These are phyloP conservation scores for Diaperis boleti DNA, from an alignment of 2,888 invertebrate species.

Conservation along the genomic window DNA sequence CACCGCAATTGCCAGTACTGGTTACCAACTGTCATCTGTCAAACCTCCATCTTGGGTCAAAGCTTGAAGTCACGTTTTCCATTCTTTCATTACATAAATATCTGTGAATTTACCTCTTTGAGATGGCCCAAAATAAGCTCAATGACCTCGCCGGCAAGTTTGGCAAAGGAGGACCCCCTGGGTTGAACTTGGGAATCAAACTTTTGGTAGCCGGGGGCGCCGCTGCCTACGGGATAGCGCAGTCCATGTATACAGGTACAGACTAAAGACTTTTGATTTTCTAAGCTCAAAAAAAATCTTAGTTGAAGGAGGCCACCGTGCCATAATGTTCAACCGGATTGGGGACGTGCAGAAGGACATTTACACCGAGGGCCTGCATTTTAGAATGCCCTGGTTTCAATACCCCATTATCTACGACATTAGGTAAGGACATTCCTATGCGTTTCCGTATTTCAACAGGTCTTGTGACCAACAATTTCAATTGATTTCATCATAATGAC, in stretches of 20 bases:
- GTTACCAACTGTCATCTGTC: too few species aligned
- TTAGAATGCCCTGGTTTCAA: constrained; percentile 98
- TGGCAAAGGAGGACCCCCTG: constrained; percentile 87
- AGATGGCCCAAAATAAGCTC: constrained; percentile 90
- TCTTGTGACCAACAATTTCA: too few species aligned
- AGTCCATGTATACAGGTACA: constrained; percentile 92
- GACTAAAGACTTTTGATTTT: too few species aligned
- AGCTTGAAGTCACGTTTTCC: neutral
- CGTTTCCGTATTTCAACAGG: too few species aligned
- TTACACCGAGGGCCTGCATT: constrained; percentile 97
- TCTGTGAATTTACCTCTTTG: constrained; percentile 40
- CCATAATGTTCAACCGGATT: constrained; percentile 97
- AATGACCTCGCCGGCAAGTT: constrained; percentile 90
- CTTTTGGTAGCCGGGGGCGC: constrained; percentile 84
- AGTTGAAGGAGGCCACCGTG: constrained; percentile 99
- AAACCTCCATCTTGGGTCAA: neutral
- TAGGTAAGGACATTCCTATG: constrained; percentile 66
- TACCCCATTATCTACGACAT: constrained; percentile 99
- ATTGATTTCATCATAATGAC: too few species aligned
- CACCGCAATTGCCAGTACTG: too few species aligned
- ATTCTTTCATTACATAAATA: neutral
- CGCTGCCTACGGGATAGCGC: constrained; percentile 87
- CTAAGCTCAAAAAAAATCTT: too few species aligned
- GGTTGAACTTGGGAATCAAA: constrained; percentile 85
- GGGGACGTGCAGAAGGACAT: constrained; percentile 94